phyloP scores from a whole-genome alignment of 2,113 vertebrate genomes.

The Pyrgilauda ruficollis region DNA sequence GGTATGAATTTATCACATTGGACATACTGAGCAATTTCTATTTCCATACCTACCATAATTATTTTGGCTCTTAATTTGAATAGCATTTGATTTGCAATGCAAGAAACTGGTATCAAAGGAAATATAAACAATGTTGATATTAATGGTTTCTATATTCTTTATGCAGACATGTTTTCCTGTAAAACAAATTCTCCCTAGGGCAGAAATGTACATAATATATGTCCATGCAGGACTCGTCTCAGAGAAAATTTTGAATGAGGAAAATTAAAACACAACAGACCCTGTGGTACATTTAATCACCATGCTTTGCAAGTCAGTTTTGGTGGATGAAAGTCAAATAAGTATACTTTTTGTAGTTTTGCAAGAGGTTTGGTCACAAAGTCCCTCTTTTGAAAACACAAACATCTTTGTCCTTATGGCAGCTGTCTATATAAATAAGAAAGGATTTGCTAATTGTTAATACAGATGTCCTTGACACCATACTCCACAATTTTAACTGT shows the following conservation, averaged over 20 bases:
- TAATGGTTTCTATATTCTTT: background rate
- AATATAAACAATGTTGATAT: background rate
- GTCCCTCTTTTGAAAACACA: background rate
- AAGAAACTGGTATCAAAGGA: background rate
- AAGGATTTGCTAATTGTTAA: background rate
- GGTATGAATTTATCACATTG: background rate
- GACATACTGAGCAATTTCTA: background rate
- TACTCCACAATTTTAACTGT: background rate
- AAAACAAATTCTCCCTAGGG: background rate
- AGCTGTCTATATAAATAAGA: background rate
- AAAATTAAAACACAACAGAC: background rate
- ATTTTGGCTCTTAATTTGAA: background rate
- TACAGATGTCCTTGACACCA: rapidly evolving
- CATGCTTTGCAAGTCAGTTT: background rate
- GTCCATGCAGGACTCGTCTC: background rate
- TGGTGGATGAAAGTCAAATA: background rate
- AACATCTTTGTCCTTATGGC: background rate
- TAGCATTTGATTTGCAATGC: background rate
- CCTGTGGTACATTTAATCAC: background rate
- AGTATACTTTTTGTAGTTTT: background rate
- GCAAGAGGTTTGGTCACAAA: background rate
- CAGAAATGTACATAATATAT: background rate
- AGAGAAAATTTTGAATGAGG: background rate
- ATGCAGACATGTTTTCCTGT: background rate
- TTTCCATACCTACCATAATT: background rate